Conservation (phyloP, 2,888 invertebrate species). For the Eustalomyia histrio region DNA sequence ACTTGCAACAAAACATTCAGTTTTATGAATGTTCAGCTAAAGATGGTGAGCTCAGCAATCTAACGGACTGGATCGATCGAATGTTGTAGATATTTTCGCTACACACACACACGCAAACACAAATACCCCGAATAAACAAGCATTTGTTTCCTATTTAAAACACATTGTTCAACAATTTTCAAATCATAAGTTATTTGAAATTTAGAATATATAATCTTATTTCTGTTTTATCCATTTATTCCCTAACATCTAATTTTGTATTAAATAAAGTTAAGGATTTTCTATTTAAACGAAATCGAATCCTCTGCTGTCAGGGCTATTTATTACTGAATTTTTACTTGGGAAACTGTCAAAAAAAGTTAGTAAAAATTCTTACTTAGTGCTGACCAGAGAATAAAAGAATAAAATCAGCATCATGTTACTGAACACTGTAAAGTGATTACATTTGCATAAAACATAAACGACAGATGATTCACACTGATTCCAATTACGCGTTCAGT, state of each 20-base stretch:
- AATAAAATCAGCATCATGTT: too few species aligned
- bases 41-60: conserved; percentile 82
- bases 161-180: background rate
- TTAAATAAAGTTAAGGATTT: conserved; percentile 50
- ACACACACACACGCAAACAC: background rate
- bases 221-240: conserved; percentile 1
- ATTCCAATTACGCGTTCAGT: too few species aligned
- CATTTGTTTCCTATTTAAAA: conserved; percentile 34
- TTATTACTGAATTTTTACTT: too few species aligned
- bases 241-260: conserved; percentile 22
- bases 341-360: too few species aligned
- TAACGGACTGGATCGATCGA: conserved; percentile 87
- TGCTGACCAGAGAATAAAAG: too few species aligned
- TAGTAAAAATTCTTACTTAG: too few species aligned
- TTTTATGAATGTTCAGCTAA: conserved; percentile 85
- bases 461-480: too few species aligned
- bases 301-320: too few species aligned
- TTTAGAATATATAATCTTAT: too few species aligned
- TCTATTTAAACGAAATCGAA: conserved; percentile 5
- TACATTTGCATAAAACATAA: too few species aligned
- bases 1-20: conserved; percentile 85
- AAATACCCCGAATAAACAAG: background rate
- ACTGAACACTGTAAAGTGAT: too few species aligned
- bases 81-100: conserved; percentile 68
- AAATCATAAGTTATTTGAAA: conserved; percentile 9